Evolutionary conservation across 2,797 vertebrate species (phyloP), one percentile per base, ranked within the genome.

Genomic region (Anolis apletophallus): DNA sequence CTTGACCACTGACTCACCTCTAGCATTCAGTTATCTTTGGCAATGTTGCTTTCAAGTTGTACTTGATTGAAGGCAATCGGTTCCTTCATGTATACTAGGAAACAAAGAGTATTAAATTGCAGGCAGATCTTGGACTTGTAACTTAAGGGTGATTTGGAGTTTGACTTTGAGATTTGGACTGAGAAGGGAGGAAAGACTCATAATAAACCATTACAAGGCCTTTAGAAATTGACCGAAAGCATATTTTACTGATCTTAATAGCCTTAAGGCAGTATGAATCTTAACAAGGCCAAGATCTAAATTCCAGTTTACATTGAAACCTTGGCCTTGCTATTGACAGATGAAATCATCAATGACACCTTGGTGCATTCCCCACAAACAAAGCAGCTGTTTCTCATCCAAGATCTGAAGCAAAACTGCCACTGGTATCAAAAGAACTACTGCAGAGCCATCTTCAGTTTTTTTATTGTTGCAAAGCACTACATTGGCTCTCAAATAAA

Each of bases 91-190:
- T 50, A 16, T 73, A 46, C 55, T n/a, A 59, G 55, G 34, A 85
- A 50, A 54, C 2, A 29, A 32, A 11, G 5, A 32, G 26, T 26
- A 11, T 69, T 80, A 29, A 26, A 64, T 72, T 72, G 34, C 69
- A 72, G 16, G 26, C 17, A 23, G 61, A 29, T 29, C 26, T 12
- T 64, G 9, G 23, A n/a, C 5, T 19, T 64, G 57, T 21, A 13
- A 21, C n/a, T 19, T 19, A 36, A 67, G 7, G 32, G 32, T 80
- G 26, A 17, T 3, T 55, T 40, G 46, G 26, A 57, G 50, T 68
- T n/a, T 81, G 78, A 34, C 67, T 72, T 71, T n/a, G 32, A 75
- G 46, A 55, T 23, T 40, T 79, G 84, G 32, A n/a, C 67, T 71
- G 54, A 36, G 67, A 8, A 21, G 40, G 55, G 52, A 19, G 32